Percentiles rank a stretch among this genome's conserved stretches.
Conservation (phyloP, 2,113 vertebrate genomes). For the Chascanopsetta lugubris region DNA sequence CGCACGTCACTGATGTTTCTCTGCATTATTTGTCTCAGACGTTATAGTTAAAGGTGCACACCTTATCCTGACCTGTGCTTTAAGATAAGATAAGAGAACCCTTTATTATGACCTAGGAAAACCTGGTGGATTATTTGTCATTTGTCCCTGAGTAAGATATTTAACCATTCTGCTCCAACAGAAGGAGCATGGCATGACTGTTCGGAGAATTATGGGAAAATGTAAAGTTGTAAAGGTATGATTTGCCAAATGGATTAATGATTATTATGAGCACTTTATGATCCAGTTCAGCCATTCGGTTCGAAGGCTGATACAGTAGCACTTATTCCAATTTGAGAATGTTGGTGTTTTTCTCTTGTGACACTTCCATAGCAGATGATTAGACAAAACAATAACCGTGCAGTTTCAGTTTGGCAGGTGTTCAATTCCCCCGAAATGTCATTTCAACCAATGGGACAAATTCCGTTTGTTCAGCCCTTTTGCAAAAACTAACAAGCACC, state of each 20-base stretch:
- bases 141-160: constrained; percentile 4
- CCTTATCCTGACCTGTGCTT: not conserved
- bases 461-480: constrained; percentile 12
- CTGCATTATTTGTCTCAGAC: constrained; percentile 3
- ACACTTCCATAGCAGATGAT: constrained; percentile 15
- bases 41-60: constrained; percentile 6
- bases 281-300: constrained; percentile 4
- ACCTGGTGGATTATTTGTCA: no score
- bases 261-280: constrained; percentile 73
- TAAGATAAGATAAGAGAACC: no score
- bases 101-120: no score
- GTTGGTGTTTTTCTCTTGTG: not conserved
- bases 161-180: constrained; percentile 3
- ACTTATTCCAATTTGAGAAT: constrained; percentile 8
- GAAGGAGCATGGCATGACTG: constrained; percentile 24
- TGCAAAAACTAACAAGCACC: not conserved
- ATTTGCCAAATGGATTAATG: constrained; percentile 42
- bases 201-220: constrained; percentile 22
- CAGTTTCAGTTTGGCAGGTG: constrained; percentile 22
- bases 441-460: constrained; percentile 26
- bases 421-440: constrained; percentile 7
- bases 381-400: constrained; percentile 34
- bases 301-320: constrained; percentile 22
- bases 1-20: constrained; percentile 11
- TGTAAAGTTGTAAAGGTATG: constrained; percentile 1